These are phyloP conservation scores for Madoqua kirkii DNA, from an alignment of 2,113 vertebrate species.

Conservation along the genomic window DNA sequence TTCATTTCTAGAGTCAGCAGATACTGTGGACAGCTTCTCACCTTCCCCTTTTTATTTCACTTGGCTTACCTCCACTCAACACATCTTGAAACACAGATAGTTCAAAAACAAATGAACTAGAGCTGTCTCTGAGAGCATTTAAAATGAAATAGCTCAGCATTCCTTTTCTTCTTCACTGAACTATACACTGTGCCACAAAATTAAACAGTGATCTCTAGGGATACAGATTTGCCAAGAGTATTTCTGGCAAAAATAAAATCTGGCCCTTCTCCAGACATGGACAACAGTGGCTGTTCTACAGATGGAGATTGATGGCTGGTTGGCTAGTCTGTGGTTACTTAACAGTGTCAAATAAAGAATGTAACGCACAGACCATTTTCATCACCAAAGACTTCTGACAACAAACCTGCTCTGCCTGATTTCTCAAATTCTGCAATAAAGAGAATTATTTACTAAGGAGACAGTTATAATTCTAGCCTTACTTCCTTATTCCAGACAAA, in stretches of 20 bases:
- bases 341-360: conserved; percentile 51
- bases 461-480: not conserved
- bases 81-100: conserved; percentile 55
- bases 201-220: conserved; percentile 75
- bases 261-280: conserved; percentile 74
- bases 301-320: conserved; percentile 53
- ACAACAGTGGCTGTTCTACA: conserved; percentile 56
- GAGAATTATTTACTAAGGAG: conserved; percentile 4
- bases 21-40: not conserved
- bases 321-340: conserved; percentile 58
- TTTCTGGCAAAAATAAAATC: conserved; percentile 75
- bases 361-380: conserved; percentile 27
- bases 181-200: conserved; percentile 75
- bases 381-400: conserved; percentile 40
- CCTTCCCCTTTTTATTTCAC: conserved; percentile 28
- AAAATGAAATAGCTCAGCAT: conserved; percentile 70
- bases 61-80: conserved; percentile 37
- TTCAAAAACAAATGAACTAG: conserved; percentile 56
- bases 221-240: conserved; percentile 75
- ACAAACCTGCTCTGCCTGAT: not conserved
- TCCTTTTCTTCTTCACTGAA: conserved; percentile 69
- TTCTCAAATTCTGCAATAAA: conserved; percentile 19
- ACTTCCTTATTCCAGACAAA: not conserved
- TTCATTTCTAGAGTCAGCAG: conserved; percentile 22
- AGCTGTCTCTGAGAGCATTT: conserved; percentile 54